Conservation (phyloP, 2,797 vertebrate genomes). For the Cebuella pygmaea region DNA sequence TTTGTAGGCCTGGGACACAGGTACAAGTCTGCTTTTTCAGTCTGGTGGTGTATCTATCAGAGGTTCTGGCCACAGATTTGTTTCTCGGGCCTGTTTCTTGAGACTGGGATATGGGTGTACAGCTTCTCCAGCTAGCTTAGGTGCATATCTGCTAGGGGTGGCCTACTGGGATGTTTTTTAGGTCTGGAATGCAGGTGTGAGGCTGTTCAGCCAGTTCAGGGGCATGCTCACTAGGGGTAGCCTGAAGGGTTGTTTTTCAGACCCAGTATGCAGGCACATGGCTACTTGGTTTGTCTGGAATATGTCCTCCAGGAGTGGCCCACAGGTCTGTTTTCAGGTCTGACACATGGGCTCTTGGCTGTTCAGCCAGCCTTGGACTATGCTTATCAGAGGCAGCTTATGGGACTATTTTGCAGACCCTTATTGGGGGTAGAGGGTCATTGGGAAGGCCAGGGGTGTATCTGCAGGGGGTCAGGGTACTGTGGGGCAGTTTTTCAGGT, state of each 20-base stretch:
- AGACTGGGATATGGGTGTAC: background rate
- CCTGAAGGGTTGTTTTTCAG: background rate
- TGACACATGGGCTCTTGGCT: background rate
- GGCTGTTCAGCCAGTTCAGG: background rate
- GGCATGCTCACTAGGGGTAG: background rate
- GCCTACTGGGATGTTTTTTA: background rate
- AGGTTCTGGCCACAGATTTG: background rate
- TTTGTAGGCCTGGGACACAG: background rate
- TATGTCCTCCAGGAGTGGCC: background rate
- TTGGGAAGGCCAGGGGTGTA: background rate
- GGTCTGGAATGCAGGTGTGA: background rate
- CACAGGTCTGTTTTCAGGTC: background rate
- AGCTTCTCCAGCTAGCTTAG: background rate
- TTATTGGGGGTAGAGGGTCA: background rate
- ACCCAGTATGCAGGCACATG: background rate
- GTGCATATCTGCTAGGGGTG: background rate
- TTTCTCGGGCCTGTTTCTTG: background rate
- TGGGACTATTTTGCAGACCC: background rate
- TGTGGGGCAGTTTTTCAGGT: background rate
- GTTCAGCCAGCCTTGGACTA: background rate
- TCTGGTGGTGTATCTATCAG: background rate
- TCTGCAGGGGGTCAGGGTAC: background rate
- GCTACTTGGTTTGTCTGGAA: background rate
- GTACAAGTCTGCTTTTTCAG: background rate
- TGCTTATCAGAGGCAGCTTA: background rate